Conservation (phyloP, 2,113 vertebrate genomes). For the Carassius carassius region DNA sequence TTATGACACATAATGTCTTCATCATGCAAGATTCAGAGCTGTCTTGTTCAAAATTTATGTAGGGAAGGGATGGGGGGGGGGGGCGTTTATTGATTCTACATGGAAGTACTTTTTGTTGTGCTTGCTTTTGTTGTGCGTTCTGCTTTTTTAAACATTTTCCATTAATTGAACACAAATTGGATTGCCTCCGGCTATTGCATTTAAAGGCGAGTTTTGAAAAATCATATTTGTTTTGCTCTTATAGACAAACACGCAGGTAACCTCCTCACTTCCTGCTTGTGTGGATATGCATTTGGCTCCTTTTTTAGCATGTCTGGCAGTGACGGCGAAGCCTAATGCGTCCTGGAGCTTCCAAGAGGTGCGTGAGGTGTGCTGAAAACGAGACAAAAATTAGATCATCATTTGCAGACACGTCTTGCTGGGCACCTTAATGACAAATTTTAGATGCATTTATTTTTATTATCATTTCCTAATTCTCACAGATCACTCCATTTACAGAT, state of each 20-base stretch:
- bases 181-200: constrained; percentile 81
- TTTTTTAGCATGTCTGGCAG: constrained; percentile 19
- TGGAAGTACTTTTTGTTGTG: constrained; percentile 75
- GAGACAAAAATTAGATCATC: constrained; percentile 40
- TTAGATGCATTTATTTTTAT: constrained; percentile 72
- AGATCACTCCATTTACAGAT: constrained; percentile 77
- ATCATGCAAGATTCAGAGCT: constrained; percentile 93
- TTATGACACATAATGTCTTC: constrained; percentile 98
- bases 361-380: neutral
- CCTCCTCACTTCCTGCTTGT: constrained; percentile 56
- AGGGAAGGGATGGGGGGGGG: constrained; percentile 63
- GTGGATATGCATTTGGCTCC: constrained; percentile 18
- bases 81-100: constrained; percentile 84
- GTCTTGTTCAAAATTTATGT: constrained; percentile 85
- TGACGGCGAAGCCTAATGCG: constrained; percentile 69
- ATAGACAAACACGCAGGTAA: constrained; percentile 88
- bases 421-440: constrained; percentile 37
- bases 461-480: constrained; percentile 64
- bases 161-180: constrained; percentile 89
- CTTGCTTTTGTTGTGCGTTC: constrained; percentile 31
- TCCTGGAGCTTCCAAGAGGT: constrained; percentile 52
- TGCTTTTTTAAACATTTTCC: constrained; percentile 76
- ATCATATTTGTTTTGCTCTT: constrained; percentile 79
- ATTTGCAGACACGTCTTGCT: constrained; percentile 29
- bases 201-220: constrained; percentile 65